Conservation (phyloP, 2,797 vertebrate genomes). For the Spinibarbus caldwelli region DNA sequence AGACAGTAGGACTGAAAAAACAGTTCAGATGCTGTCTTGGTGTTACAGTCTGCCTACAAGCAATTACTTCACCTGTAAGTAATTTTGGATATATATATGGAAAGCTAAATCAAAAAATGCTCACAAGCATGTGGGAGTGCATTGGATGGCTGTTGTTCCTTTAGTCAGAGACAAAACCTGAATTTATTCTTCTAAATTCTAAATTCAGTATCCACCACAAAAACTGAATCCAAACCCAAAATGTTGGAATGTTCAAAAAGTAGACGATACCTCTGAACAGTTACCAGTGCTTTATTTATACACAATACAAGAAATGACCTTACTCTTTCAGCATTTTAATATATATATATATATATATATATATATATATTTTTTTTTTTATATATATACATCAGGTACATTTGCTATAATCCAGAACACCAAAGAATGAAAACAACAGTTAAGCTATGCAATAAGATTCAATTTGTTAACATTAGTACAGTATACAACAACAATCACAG, state of each 20-base stretch:
- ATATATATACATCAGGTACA: slow-evolving; percentile 76
- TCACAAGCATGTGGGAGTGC: background rate
- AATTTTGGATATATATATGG: background rate
- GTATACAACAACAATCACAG: too few relatives aligned
- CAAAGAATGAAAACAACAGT: slow-evolving; percentile 75
- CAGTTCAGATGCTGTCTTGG: background rate
- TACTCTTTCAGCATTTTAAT: slow-evolving; percentile 76
- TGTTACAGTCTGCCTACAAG: background rate
- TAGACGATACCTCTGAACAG: slow-evolving; percentile 45
- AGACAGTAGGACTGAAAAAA: background rate
- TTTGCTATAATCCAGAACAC: slow-evolving; percentile 77
- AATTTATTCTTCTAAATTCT: too few relatives aligned
- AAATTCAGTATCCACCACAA: background rate
- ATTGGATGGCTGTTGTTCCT: background rate
- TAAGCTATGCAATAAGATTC: slow-evolving; percentile 56
- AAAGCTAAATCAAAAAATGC: background rate
- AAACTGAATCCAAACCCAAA: background rate
- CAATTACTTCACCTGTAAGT: background rate
- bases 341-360: too few relatives aligned
- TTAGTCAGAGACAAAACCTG: background rate
- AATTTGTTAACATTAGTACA: background rate
- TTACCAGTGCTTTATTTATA: slow-evolving; percentile 84
- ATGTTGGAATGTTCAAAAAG: background rate
- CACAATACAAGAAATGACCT: slow-evolving; percentile 82
- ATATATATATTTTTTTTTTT: background rate